A percentile compares a stretch with the other conserved stretches of the same genome.
These are phyloP conservation scores for Hipparchia semele DNA, from an alignment of 2,888 invertebrate genomes.

Conservation along the genomic window DNA sequence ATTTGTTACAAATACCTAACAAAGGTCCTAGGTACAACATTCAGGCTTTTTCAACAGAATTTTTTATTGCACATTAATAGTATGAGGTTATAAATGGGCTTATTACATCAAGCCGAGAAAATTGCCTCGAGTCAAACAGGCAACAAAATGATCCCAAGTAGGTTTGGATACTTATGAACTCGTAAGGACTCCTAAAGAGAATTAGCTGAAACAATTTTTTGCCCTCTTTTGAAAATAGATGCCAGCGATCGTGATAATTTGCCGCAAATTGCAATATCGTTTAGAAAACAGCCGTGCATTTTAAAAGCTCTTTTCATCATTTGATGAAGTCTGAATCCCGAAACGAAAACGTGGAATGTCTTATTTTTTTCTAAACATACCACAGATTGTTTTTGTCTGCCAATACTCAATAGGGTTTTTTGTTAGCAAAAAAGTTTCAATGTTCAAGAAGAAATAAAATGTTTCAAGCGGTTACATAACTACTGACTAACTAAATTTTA, in stretches of 20 bases:
- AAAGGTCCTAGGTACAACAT: too few relatives aligned
- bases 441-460: slow-evolving; percentile 8
- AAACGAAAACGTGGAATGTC: slow-evolving; percentile 17
- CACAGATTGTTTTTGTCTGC: neutral
- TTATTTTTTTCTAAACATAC: neutral
- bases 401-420: slow-evolving; percentile 14
- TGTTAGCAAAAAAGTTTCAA: slow-evolving; percentile 15
- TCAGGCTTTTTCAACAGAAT: too few relatives aligned
- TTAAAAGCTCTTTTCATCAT: slow-evolving; percentile 15
- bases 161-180: too few relatives aligned
- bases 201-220: neutral
- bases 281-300: slow-evolving; percentile 12
- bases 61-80: too few relatives aligned
- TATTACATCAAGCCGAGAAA: too few relatives aligned
- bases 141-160: too few relatives aligned
- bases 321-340: slow-evolving; percentile 13
- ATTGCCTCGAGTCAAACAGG: too few relatives aligned
- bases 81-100: too few relatives aligned
- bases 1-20: too few relatives aligned
- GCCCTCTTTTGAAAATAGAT: neutral
- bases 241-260: slow-evolving; percentile 8
- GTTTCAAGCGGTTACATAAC: slow-evolving; percentile 1
- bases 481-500: slow-evolving; percentile 7
- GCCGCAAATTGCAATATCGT: slow-evolving; percentile 6
- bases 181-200: neutral